These are phyloP conservation scores for Phenacoccus solenopsis DNA, from an alignment of 1,140 invertebrate species.

Conservation along the genomic window DNA sequence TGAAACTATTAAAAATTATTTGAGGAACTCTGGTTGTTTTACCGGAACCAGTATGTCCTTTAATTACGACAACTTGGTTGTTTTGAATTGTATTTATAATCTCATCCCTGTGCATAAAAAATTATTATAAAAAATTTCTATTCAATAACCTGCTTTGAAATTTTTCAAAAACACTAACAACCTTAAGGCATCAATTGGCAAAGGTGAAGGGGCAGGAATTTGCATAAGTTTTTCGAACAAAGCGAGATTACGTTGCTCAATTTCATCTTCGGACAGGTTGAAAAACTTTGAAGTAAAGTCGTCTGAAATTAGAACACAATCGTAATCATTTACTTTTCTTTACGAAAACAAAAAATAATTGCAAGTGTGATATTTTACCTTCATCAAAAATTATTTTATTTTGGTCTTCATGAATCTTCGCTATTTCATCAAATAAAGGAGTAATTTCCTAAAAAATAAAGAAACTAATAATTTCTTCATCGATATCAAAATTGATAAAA, in stretches of 20 bases:
- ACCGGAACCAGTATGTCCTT: constrained; percentile 40
- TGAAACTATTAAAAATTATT: constrained; percentile 56
- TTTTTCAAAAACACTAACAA: background rate
- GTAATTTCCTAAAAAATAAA: background rate
- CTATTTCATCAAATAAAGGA: background rate
- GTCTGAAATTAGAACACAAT: background rate
- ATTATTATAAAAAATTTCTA: background rate
- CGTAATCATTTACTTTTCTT: too few relatives aligned
- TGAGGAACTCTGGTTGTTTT: constrained; percentile 69
- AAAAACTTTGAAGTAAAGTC: background rate
- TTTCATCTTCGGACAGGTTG: background rate
- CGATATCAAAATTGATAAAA: background rate
- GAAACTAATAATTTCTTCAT: background rate
- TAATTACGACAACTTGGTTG: constrained; percentile 32
- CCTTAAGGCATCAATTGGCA: background rate
- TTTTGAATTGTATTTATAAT: constrained; percentile 28
- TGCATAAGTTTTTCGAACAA: background rate
- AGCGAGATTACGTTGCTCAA: background rate
- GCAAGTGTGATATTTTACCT: background rate
- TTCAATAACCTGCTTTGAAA: background rate
- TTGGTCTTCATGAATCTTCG: background rate
- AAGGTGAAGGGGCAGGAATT: background rate
- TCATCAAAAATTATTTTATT: background rate
- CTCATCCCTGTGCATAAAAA: constrained; percentile 24
- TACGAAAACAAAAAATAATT: background rate